Evolutionary conservation across 2,888 invertebrate genomes (phyloP).

Genomic region (Hirtodrosophila alboralis): DNA sequence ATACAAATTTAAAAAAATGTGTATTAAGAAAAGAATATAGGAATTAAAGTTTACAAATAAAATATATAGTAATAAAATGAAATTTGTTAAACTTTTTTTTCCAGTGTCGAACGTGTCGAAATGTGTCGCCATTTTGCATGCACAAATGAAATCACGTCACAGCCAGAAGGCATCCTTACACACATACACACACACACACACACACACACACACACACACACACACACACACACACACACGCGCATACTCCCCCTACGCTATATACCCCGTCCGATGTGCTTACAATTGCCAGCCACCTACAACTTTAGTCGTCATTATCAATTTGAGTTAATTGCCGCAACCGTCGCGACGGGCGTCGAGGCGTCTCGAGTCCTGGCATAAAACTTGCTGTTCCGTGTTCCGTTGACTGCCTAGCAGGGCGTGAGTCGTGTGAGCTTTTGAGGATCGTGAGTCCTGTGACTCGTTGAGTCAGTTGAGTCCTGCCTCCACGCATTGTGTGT

Average conservation of each 20-base stretch:
- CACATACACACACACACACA: constrained; percentile 7
- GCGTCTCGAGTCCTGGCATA: constrained; percentile 10
- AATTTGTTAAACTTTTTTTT: too few relatives aligned
- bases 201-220: too few relatives aligned
- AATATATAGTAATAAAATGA: too few relatives aligned
- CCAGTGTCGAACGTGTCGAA: constrained; percentile 60
- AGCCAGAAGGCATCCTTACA: constrained; percentile 30
- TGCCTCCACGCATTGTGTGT: constrained; percentile 36
- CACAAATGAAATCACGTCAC: constrained; percentile 78
- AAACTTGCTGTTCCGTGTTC: constrained; percentile 27
- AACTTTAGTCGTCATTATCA: constrained; percentile 78
- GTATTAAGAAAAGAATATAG: too few relatives aligned
- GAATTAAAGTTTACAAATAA: too few relatives aligned
- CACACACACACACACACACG: too few relatives aligned
- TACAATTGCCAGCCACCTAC: constrained; percentile 40
- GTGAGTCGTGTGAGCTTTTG: constrained; percentile 23
- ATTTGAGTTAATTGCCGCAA: constrained; percentile 74
- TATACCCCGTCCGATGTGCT: background rate
- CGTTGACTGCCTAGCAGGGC: constrained; percentile 1
- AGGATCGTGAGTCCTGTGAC: constrained; percentile 6
- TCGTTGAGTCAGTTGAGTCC: too few relatives aligned
- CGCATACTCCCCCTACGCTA: too few relatives aligned
- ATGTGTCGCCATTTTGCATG: constrained; percentile 72
- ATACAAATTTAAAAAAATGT: too few relatives aligned
- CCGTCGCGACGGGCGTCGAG: constrained; percentile 17